Percentiles rank a stretch among this genome's conserved stretches.
These are phyloP conservation scores for Typhlichthys eigenmanni DNA, from an alignment of 2,797 vertebrate genomes.

Conservation along the genomic window DNA sequence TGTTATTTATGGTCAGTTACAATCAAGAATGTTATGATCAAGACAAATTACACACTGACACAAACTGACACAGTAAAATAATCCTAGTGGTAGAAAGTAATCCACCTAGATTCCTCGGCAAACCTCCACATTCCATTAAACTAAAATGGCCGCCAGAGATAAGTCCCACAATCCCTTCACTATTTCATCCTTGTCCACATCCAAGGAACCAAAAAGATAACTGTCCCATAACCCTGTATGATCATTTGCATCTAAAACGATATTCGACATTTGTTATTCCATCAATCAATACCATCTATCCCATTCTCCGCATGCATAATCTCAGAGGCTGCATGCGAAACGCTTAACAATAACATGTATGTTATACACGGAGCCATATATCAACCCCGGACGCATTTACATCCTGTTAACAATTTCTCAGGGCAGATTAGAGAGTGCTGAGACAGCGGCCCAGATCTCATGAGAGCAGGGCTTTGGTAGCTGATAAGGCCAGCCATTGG, in stretches of 20 bases:
- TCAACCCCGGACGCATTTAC: slow-evolving; percentile 82
- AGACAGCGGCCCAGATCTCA: slow-evolving; percentile 78
- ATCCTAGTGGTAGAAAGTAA: slow-evolving; percentile 20
- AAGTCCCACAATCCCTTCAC: slow-evolving; percentile 60
- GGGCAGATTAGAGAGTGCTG: slow-evolving; percentile 78
- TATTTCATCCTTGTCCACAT: slow-evolving; percentile 60
- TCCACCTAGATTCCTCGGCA: slow-evolving; percentile 25
- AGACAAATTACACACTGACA: slow-evolving; percentile 8
- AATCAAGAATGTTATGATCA: slow-evolving; percentile 20
- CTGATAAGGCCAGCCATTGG: slow-evolving; percentile 82
- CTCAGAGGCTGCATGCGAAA: slow-evolving; percentile 76
- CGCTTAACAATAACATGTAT: slow-evolving; percentile 80
- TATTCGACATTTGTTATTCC: slow-evolving; percentile 80
- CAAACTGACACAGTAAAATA: slow-evolving; percentile 21
- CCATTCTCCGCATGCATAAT: slow-evolving; percentile 72
- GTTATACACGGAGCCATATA: slow-evolving; percentile 81
- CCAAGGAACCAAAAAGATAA: slow-evolving; percentile 50
- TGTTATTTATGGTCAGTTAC: slow-evolving; percentile 23
- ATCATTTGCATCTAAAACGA: slow-evolving; percentile 84
- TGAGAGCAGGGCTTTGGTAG: slow-evolving; percentile 80
- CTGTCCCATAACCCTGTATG: slow-evolving; percentile 59
- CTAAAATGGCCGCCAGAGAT: slow-evolving; percentile 62
- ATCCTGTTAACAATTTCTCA: slow-evolving; percentile 85
- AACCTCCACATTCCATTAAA: slow-evolving; percentile 57
- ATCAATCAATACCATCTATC: slow-evolving; percentile 80